Evolutionary conservation across 2,113 vertebrate species (phyloP), one percentile per base, ranked within the genome.

Genomic region (Hylia prasina): DNA sequence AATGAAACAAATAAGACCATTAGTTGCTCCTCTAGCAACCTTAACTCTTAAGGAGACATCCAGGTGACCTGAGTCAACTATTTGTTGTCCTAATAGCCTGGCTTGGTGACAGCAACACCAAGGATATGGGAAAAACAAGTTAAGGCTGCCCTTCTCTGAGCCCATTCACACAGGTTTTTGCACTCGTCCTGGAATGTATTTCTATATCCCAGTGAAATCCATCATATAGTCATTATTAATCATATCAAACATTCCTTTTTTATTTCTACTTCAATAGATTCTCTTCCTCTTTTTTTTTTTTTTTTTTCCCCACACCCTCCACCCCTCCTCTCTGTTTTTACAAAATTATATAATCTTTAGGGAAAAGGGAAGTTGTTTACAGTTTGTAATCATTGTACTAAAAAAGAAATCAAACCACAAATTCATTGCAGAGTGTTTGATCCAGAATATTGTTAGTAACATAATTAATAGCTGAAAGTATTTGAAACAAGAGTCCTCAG

Each of bases 121-220:
- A 84, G 61, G n/a, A 90, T 28, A 23, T 51, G 8, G 39, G 31
- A 83, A 93, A 92, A 56, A 39, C 22, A 64, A 14, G 50, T 91
- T 57, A 51, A 25, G 31, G 7, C 9, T 72, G 22, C 44, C 9
- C 39, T 81, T 69, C 25, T 89, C 69, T 63, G 87, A 85, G 70
- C 27, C 64, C 73, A 51, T 92, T 95, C 82, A 85, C 66, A 84
- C 44, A 92, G 65, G 77, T 96, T 93, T 95, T 96, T 83, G 31
- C 87, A 94, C 82, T 95, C 63, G 76, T 94, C 97, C 70, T 96
- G 90, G 51, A 82, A 95, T 87, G 25, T 90, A 98, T 98, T 98
- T 98, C 97, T 97, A 98, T 98, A 98, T 98, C 98, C 98, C 98
- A 97, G 69, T 97, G 98, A 98, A 98, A 98, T 97, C 97, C 94